Evolutionary conservation across 1,140 invertebrate genomes (phyloP).

Genomic region (Lepidurus packardi): DNA sequence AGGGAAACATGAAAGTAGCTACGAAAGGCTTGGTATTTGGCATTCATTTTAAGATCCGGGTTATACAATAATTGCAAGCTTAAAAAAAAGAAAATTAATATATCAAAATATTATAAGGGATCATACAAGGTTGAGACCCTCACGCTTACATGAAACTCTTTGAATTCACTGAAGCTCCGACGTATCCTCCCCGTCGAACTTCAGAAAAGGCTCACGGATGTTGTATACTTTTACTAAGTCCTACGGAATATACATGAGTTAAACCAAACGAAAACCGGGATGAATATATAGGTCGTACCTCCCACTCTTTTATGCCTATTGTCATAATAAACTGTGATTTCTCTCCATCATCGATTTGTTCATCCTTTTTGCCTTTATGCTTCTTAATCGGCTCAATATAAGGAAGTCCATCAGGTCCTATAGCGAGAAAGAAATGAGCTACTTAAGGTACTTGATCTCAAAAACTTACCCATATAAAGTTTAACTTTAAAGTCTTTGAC

Average conservation of each 20-base stretch:
- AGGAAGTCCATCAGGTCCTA: conserved; percentile 11
- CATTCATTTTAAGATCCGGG: too few relatives aligned
- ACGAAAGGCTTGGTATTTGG: too few relatives aligned
- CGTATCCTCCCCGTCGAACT: neutral
- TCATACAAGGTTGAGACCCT: neutral
- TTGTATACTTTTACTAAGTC: neutral
- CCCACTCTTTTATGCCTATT: neutral
- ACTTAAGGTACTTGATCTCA: neutral
- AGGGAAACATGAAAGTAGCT: neutral
- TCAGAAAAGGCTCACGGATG: neutral
- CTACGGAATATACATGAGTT: neutral
- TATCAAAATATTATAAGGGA: neutral
- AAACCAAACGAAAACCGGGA: neutral
- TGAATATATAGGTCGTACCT: neutral
- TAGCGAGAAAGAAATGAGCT: neutral
- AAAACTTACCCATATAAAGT: neutral
- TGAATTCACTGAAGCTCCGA: neutral
- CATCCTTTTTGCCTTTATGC: neutral
- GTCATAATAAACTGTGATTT: conserved; percentile 2
- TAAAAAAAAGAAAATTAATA: neutral
- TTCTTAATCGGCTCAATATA: neutral
- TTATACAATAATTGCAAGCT: too few relatives aligned
- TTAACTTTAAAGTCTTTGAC: conserved; percentile 1
- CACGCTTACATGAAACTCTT: neutral
- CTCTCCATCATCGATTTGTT: neutral